These are phyloP conservation scores for Peromyscus polionotus DNA, from an alignment of 2,113 vertebrate species.

Conservation along the genomic window DNA sequence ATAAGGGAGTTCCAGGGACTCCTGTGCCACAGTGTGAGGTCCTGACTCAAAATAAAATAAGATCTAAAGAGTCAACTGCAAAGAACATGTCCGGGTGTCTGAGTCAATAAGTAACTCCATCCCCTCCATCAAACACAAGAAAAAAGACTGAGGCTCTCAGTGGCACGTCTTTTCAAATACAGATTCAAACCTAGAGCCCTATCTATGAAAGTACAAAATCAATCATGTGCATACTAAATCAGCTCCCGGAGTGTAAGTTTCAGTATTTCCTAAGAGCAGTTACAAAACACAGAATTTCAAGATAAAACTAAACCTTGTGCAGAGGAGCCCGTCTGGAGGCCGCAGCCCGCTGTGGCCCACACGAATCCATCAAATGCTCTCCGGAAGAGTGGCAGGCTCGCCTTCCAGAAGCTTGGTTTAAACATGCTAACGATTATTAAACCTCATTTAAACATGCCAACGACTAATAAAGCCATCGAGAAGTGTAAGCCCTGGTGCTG, in stretches of 20 bases:
- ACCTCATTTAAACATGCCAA: neutral
- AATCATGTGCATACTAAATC: neutral
- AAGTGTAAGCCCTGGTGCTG: neutral
- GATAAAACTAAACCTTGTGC: neutral
- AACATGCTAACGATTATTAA: neutral
- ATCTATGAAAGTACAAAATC: constrained; percentile 27
- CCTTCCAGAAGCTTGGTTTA: constrained; percentile 54
- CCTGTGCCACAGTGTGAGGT: neutral
- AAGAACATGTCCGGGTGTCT: constrained; percentile 21
- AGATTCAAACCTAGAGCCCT: neutral
- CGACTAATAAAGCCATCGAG: constrained; percentile 5
- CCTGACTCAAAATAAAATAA: neutral
- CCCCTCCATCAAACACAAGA: neutral
- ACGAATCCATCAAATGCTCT: constrained; percentile 20
- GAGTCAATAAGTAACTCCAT: constrained; percentile 42
- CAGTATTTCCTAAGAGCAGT: neutral
- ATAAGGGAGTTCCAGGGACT: neutral
- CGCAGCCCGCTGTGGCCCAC: neutral
- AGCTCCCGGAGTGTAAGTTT: neutral
- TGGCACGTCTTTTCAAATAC: constrained; percentile 10
- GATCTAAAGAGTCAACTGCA: neutral
- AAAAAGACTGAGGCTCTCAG: neutral
- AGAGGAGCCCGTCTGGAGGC: neutral
- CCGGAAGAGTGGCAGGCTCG: neutral
- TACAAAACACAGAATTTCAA: neutral